These are phyloP conservation scores for Meloidogyne floridensis DNA, from an alignment of 1,140 invertebrate species.

Conservation along the genomic window DNA sequence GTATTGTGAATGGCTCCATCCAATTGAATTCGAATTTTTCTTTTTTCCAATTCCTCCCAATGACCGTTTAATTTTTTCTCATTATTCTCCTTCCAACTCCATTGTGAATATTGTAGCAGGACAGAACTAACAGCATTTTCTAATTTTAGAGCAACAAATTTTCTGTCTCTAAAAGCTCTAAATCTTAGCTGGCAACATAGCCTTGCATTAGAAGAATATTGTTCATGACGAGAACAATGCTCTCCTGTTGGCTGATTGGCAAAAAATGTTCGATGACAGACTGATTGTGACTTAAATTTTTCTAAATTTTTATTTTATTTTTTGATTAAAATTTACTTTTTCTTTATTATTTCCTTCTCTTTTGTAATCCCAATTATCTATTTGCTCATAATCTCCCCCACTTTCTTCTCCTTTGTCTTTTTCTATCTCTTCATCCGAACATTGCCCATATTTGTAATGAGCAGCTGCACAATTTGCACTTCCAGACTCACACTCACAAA, in stretches of 20 bases:
- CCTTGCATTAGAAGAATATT: constrained; percentile 13
- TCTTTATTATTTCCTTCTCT: background rate
- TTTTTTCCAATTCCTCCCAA: constrained; percentile 32
- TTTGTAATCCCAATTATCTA: background rate
- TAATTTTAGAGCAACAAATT: constrained; percentile 33
- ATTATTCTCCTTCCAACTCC: constrained; percentile 17
- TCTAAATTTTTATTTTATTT: background rate
- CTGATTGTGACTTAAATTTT: background rate
- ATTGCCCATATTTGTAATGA: constrained; percentile 44
- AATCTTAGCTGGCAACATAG: constrained; percentile 37
- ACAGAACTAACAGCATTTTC: constrained; percentile 29
- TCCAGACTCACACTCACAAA: constrained; percentile 49
- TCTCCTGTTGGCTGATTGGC: constrained; percentile 35
- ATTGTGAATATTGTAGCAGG: constrained; percentile 35
- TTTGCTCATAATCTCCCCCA: background rate
- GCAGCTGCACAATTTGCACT: constrained; percentile 41
- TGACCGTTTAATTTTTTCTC: background rate
- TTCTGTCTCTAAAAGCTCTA: constrained; percentile 23
- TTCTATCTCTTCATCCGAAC: constrained; percentile 17
- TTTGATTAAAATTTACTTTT: background rate
- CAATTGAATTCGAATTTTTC: constrained; percentile 33
- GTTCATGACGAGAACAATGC: constrained; percentile 26
- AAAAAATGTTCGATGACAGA: constrained; percentile 42
- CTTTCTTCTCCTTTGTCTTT: background rate
- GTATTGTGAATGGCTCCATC: constrained; percentile 37